Percentiles rank a stretch among this genome's conserved stretches.
Conservation (phyloP, 2,888 invertebrate species). For the Aphrophora alni region DNA sequence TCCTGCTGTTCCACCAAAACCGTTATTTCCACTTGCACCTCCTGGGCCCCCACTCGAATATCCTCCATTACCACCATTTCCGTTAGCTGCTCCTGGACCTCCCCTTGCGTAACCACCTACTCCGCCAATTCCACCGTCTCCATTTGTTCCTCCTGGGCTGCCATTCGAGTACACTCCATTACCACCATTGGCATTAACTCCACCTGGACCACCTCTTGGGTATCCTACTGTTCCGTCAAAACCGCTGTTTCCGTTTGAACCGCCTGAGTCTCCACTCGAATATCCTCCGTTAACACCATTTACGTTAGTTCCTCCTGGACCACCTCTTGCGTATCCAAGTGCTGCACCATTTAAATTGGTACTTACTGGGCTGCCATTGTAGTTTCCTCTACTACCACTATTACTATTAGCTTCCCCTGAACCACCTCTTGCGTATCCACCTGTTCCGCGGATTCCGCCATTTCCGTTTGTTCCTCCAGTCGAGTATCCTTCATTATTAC, state of each 20-base stretch:
- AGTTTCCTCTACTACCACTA: too few relatives aligned
- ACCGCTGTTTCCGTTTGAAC: neutral
- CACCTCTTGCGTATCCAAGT: neutral
- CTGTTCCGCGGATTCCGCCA: too few relatives aligned
- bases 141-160: constrained; percentile 10
- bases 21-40: constrained; percentile 10
- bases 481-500: neutral
- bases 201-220: neutral
- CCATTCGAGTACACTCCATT: neutral
- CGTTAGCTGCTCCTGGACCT: constrained; percentile 21
- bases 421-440: neutral
- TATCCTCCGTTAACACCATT: neutral
- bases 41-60: neutral
- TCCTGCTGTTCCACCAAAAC: constrained; percentile 17
- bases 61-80: constrained; percentile 15
- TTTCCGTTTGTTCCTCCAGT: neutral
- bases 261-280: neutral
- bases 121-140: neutral
- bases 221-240: neutral
- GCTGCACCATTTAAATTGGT: too few relatives aligned
- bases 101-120: constrained; percentile 12
- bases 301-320: neutral
- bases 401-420: neutral
- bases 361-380: too few relatives aligned
- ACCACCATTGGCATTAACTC: constrained; percentile 3